Conservation (phyloP, 2,888 invertebrate genomes). For the Nomada fucata region DNA sequence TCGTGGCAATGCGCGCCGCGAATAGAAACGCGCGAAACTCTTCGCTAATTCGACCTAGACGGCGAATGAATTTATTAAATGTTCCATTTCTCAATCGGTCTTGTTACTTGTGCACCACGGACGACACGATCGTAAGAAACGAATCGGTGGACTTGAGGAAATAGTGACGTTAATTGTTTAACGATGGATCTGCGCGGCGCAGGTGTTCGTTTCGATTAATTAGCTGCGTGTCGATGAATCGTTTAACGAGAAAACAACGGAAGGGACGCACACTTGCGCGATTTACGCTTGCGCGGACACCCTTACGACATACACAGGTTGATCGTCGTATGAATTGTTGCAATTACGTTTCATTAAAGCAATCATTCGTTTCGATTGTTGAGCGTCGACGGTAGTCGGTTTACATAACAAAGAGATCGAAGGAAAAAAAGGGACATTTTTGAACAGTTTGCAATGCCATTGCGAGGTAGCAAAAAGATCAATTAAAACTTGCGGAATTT, state of each 20-base stretch:
- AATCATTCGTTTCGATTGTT: background rate
- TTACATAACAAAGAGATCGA: slow-evolving; percentile 15
- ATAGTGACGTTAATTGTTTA: background rate
- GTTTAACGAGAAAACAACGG: slow-evolving; percentile 5
- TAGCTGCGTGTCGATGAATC: background rate
- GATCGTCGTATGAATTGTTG: background rate
- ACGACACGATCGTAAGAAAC: background rate
- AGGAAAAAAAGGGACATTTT: slow-evolving; percentile 9
- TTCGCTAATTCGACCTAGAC: slow-evolving; percentile 12
- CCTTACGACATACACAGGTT: background rate
- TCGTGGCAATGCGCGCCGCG: slow-evolving; percentile 35
- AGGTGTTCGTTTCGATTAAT: slow-evolving; percentile 3
- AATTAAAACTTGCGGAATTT: background rate
- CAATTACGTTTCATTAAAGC: background rate
- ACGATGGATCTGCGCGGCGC: slow-evolving; percentile 10
- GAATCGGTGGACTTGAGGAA: background rate
- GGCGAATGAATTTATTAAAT: slow-evolving; percentile 2
- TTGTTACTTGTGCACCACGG: background rate
- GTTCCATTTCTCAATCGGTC: background rate
- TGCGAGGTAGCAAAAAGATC: background rate
- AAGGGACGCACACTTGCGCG: background rate
- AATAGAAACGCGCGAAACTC: background rate
- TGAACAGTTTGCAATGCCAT: background rate
- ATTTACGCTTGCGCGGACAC: background rate
- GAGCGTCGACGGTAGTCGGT: background rate